Percentiles rank a stretch among this genome's conserved stretches.
phyloP scores from a whole-genome alignment of 2,888 invertebrate genomes.

The Agrochola lota region DNA sequence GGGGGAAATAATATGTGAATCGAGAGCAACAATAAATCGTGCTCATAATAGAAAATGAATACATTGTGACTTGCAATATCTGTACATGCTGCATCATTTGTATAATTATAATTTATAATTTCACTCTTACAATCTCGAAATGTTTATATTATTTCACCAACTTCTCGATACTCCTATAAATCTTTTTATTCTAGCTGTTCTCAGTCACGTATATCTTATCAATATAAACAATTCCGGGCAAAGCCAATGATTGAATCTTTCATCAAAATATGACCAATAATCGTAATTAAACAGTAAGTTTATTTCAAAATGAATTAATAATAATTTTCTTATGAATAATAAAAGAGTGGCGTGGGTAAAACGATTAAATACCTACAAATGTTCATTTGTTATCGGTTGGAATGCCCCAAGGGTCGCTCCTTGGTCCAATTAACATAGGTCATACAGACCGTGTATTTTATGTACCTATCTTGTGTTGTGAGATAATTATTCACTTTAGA shows the following conservation, averaged over 20 bases:
- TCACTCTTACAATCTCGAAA: neutral
- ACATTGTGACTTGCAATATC: constrained; percentile 7
- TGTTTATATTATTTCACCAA: constrained; percentile 5
- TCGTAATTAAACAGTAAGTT: constrained; percentile 4
- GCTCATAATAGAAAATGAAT: neutral
- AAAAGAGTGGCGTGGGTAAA: constrained; percentile 48
- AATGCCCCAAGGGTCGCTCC: constrained; percentile 76
- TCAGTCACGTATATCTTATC: constrained; percentile 46
- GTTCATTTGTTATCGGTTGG: constrained; percentile 68
- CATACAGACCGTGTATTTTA: constrained; percentile 66
- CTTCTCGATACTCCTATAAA: neutral
- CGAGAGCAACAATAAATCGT: neutral
- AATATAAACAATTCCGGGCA: constrained; percentile 31
- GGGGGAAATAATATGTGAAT: neutral
- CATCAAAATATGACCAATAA: constrained; percentile 28
- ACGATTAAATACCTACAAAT: constrained; percentile 64
- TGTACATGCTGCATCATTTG: neutral
- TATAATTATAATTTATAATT: constrained; percentile 16
- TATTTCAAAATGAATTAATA: constrained; percentile 2
- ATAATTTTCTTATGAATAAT: constrained; percentile 30
- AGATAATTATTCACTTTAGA: constrained; percentile 25
- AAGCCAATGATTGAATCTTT: constrained; percentile 20
- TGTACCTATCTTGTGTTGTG: constrained; percentile 37
- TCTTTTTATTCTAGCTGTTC: constrained; percentile 16
- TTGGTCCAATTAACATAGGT: constrained; percentile 82